These are phyloP conservation scores for Rhynchomys soricoides DNA, from an alignment of 2,113 vertebrate genomes.

Conservation along the genomic window DNA sequence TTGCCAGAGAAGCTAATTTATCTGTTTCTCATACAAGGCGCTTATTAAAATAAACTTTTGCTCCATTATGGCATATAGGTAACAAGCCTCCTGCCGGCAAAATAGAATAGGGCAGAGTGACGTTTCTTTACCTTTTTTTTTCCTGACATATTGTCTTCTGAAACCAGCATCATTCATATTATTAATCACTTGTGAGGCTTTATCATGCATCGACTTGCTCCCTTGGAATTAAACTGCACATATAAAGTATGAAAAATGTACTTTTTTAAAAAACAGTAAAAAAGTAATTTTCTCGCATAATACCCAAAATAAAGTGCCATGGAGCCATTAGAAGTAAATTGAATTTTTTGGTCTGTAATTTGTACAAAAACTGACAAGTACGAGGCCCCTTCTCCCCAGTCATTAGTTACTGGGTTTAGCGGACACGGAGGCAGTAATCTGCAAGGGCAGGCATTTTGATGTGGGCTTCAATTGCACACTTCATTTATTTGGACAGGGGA, in stretches of 20 bases:
- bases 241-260: slow-evolving; percentile 74
- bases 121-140: slow-evolving; percentile 50
- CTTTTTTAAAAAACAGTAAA: slow-evolving; percentile 75
- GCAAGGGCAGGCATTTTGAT: slow-evolving; percentile 84
- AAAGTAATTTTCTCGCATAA: slow-evolving; percentile 83
- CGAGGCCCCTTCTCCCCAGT: slow-evolving; percentile 37
- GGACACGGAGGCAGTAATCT: slow-evolving; percentile 81
- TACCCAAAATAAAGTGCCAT: slow-evolving; percentile 82
- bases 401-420: slow-evolving; percentile 83
- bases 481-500: slow-evolving; percentile 85
- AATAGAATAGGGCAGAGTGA: not conserved
- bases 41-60: slow-evolving; percentile 68
- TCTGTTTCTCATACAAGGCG: slow-evolving; percentile 52
- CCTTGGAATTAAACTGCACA: slow-evolving; percentile 75
- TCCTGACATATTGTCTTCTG: slow-evolving; percentile 74
- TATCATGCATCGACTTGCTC: slow-evolving; percentile 60
- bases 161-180: slow-evolving; percentile 48
- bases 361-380: slow-evolving; percentile 83
- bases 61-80: slow-evolving; percentile 36
- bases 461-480: slow-evolving; percentile 88
- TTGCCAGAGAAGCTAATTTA: slow-evolving; percentile 60
- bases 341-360: slow-evolving; percentile 84
- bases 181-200: slow-evolving; percentile 77
- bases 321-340: slow-evolving; percentile 84
- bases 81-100: slow-evolving; percentile 57